Evolutionary conservation across 2,113 vertebrate genomes (phyloP).

Genomic region (Phalacrocorax brasilianus): DNA sequence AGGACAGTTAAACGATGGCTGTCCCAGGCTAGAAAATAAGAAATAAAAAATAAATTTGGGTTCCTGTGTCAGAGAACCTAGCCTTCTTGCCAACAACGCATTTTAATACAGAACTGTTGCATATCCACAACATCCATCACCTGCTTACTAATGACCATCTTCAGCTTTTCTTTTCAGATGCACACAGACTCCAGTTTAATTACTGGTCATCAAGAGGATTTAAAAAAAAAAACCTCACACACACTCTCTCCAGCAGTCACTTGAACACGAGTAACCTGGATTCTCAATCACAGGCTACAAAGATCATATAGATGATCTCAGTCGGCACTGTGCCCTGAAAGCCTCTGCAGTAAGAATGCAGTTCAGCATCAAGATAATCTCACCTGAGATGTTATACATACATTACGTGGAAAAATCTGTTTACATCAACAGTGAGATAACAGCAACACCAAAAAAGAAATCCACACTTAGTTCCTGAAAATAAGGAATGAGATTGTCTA

Average conservation of each 20-base stretch:
- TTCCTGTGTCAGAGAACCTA: not conserved
- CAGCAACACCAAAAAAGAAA: too few species aligned
- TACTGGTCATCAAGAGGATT: not conserved
- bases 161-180: not conserved
- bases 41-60: not conserved
- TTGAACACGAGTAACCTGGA: not conserved
- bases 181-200: not conserved
- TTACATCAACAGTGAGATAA: not conserved
- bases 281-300: not conserved
- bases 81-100: not conserved
- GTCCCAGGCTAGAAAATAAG: not conserved
- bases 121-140: not conserved
- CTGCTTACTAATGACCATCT: too few species aligned
- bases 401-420: not conserved
- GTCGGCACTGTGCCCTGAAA: not conserved
- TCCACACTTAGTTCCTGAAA: not conserved
- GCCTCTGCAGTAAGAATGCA: not conserved
- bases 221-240: not conserved
- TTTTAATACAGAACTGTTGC: not conserved
- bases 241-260: not conserved
- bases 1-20: not conserved
- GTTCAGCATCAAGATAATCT: not conserved
- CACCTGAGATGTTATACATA: not conserved
- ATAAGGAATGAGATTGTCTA: not conserved
- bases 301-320: fast-evolving